A percentile compares a stretch with the other conserved stretches of the same genome.
These are phyloP conservation scores for Meteorus cinctellus DNA, from an alignment of 2,888 invertebrate species.

Conservation along the genomic window DNA sequence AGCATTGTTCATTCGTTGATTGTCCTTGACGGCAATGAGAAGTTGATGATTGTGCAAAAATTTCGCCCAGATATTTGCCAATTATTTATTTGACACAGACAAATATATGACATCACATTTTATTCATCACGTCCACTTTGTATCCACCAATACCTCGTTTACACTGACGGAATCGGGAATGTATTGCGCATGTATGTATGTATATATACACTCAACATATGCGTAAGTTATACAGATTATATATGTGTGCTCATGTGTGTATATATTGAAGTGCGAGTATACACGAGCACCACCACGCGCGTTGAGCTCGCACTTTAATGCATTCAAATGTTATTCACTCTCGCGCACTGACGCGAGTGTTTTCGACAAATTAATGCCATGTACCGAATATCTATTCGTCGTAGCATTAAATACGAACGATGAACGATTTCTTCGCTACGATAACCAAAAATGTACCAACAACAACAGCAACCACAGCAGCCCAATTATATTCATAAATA, in stretches of 20 bases:
- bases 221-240: slow-evolving; percentile 6
- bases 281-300: slow-evolving; percentile 52
- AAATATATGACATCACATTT: background rate
- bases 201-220: background rate
- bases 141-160: background rate
- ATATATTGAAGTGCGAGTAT: slow-evolving; percentile 5
- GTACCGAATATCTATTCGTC: slow-evolving; percentile 60
- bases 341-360: slow-evolving; percentile 61
- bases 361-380: slow-evolving; percentile 65
- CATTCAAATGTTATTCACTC: slow-evolving; percentile 67
- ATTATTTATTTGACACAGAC: background rate
- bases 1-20: background rate
- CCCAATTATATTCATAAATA: slow-evolving; percentile 2
- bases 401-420: slow-evolving; percentile 41
- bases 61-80: background rate
- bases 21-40: background rate
- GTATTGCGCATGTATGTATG: background rate
- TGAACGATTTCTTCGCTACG: slow-evolving; percentile 33
- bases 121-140: background rate
- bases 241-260: background rate
- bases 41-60: background rate
- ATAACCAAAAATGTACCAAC: background rate
- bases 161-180: background rate
- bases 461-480: background rate
- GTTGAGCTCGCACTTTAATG: slow-evolving; percentile 55